Evolutionary conservation across 2,797 vertebrate species (phyloP).

Genomic region (Mormyrus proboscirostris): DNA sequence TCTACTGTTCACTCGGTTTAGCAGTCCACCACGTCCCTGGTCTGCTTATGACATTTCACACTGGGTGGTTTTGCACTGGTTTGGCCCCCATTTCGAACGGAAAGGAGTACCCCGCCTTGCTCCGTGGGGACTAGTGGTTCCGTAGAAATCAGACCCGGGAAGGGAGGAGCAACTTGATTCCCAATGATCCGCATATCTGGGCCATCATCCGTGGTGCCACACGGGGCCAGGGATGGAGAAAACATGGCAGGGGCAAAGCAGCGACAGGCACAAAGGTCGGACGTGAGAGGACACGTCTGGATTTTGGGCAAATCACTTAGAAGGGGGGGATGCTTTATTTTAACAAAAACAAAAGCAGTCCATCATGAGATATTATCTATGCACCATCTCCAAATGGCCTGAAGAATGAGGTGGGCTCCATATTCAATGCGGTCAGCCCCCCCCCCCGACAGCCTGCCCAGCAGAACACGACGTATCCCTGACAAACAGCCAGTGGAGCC

Average conservation of each 20-base stretch:
- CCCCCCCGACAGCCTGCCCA: background rate
- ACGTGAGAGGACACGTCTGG: background rate
- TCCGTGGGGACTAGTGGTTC: background rate
- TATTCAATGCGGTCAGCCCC: background rate
- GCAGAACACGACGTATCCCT: background rate
- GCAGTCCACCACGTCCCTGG: background rate
- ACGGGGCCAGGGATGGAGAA: background rate
- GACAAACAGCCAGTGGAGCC: background rate
- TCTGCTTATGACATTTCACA: background rate
- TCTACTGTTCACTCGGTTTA: background rate
- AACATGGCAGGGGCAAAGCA: background rate
- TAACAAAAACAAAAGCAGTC: background rate
- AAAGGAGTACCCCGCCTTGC: background rate
- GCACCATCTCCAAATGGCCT: background rate
- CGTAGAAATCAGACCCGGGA: background rate
- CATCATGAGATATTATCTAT: background rate
- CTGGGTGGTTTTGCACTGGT: background rate
- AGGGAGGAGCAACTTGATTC: background rate
- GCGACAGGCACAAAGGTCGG: background rate
- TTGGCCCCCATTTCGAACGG: background rate
- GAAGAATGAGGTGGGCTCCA: background rate
- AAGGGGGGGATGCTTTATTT: background rate
- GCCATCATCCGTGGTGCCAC: background rate
- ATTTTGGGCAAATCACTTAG: slow-evolving; percentile 3
- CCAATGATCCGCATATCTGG: background rate